phyloP scores from a whole-genome alignment of 2,888 invertebrate genomes.

The Drosophila neutralis region DNA sequence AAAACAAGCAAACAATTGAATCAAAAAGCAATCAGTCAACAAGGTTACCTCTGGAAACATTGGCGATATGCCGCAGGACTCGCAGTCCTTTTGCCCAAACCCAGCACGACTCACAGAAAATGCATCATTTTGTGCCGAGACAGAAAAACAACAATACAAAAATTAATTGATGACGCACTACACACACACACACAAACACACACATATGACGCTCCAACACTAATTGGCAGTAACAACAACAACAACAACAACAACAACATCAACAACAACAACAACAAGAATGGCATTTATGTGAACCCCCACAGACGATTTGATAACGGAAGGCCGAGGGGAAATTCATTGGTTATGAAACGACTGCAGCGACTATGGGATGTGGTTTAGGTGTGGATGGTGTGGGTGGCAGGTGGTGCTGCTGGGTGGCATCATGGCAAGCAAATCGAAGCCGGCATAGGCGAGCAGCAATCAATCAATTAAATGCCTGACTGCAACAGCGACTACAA shows the following conservation, averaged over 20 bases:
- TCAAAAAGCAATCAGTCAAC: constrained; percentile 71
- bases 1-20: constrained; percentile 59
- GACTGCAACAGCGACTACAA: constrained; percentile 48
- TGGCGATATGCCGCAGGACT: constrained; percentile 26
- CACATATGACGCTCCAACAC: constrained; percentile 61
- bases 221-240: constrained; percentile 71
- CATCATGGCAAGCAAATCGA: constrained; percentile 52
- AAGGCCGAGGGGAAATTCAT: constrained; percentile 26
- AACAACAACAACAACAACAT: constrained; percentile 35
- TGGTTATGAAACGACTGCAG: constrained; percentile 63
- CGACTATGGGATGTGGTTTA: constrained; percentile 2
- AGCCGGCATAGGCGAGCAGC: constrained; percentile 72
- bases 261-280: constrained; percentile 1
- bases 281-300: constrained; percentile 43
- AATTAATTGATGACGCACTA: constrained; percentile 71
- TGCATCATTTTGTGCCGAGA: constrained; percentile 53
- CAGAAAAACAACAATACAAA: constrained; percentile 67
- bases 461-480: constrained; percentile 78
- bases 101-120: constrained; percentile 18
- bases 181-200: constrained; percentile 19
- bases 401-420: constrained; percentile 4
- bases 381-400: neutral
- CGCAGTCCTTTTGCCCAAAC: neutral
- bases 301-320: constrained; percentile 71
- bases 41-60: constrained; percentile 37